Conservation (phyloP, 2,888 invertebrate genomes). For the Chelonus formosanus region DNA sequence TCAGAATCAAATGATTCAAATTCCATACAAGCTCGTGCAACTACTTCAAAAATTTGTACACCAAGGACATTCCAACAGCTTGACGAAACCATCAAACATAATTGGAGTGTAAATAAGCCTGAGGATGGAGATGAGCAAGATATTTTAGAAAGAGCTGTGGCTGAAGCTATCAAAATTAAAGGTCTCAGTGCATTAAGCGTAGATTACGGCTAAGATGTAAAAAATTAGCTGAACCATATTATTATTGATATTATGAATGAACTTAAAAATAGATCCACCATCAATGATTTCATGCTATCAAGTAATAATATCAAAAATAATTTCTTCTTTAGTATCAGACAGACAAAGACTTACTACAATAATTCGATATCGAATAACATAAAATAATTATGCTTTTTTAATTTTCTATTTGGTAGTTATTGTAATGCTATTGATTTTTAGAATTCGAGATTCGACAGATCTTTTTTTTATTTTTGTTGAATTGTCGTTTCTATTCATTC, state of each 20-base stretch:
- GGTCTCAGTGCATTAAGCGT: constrained; percentile 68
- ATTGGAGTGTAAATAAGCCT: constrained; percentile 47
- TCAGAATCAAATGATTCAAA: constrained; percentile 25
- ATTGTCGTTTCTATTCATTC: no score
- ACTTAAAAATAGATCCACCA: no score
- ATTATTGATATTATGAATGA: not conserved
- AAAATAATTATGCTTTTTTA: no score
- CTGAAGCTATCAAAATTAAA: constrained; percentile 78
- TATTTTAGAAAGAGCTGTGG: constrained; percentile 78
- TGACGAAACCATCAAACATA: constrained; percentile 22
- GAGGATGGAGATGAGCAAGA: constrained; percentile 64
- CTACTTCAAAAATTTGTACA: constrained; percentile 26
- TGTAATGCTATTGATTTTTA: no score
- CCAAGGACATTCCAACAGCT: constrained; percentile 19
- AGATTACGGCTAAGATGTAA: constrained; percentile 55
- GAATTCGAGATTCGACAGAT: no score
- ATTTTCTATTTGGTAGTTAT: no score
- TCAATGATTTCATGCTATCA: no score
- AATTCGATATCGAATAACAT: no score
- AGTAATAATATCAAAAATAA: no score
- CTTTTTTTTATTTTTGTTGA: no score
- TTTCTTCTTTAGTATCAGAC: no score
- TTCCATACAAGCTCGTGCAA: constrained; percentile 34
- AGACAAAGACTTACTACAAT: no score
- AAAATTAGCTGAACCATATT: constrained; percentile 2